A percentile compares a stretch with the other conserved stretches of the same genome.
Evolutionary conservation across 2,113 vertebrate genomes (phyloP).

Genomic region (Synodontis membranacea): DNA sequence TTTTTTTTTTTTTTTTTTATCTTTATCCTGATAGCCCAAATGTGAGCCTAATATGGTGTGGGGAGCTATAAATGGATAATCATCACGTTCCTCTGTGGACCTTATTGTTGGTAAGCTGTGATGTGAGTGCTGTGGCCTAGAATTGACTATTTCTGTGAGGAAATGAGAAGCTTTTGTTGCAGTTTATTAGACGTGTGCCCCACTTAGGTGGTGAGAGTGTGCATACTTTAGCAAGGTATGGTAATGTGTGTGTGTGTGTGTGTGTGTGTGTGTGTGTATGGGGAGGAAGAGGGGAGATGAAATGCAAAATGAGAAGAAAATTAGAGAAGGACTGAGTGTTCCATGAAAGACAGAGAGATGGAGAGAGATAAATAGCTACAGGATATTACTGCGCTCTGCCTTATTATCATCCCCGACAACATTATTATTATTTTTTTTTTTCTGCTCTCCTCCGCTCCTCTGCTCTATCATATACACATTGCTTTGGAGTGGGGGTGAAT

Average conservation of each 20-base stretch:
- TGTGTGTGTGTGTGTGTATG: background rate
- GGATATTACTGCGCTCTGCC: conserved; percentile 45
- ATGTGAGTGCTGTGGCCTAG: conserved; percentile 32
- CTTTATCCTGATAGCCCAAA: conserved; percentile 34
- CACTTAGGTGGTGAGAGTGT: conserved; percentile 25
- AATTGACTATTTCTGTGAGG: conserved; percentile 32
- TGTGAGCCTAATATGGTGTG: conserved; percentile 25
- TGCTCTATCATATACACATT: conserved; percentile 36
- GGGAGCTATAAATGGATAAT: conserved; percentile 30
- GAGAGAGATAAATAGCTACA: conserved; percentile 40
- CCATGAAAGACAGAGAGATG: conserved; percentile 27
- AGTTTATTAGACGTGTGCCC: conserved; percentile 39
- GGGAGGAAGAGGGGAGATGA: background rate
- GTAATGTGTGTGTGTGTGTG: conserved; percentile 11
- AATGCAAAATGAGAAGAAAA: conserved; percentile 37
- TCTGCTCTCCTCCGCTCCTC: conserved; percentile 2
- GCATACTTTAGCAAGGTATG: conserved; percentile 11
- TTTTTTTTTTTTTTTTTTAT: no score
- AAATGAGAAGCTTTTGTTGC: conserved; percentile 45
- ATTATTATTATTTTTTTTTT: no score
- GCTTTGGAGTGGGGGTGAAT: conserved; percentile 38
- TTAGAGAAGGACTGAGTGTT: background rate
- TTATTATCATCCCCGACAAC: conserved; percentile 38
- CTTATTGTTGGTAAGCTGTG: conserved; percentile 43
- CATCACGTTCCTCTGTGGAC: conserved; percentile 31